Evolutionary conservation across 1,140 invertebrate genomes (phyloP), one percentile per base, ranked within the genome.

Genomic region (Andricus grossulariae): DNA sequence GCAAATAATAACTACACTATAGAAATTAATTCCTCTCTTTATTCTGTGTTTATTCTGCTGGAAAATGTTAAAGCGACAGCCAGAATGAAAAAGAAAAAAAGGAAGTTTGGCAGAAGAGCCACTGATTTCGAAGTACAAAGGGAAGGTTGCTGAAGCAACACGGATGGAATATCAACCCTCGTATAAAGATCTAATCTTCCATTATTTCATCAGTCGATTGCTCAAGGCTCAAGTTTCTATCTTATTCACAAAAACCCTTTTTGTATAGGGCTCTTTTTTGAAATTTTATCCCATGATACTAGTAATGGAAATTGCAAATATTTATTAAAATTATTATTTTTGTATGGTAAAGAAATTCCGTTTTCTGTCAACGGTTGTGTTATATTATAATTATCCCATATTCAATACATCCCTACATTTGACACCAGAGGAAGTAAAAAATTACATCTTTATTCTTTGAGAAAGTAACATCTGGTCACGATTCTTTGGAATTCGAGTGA

Each of bases 111-210:
- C 52, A 54, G 52, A 54, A 54, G 52, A 54, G 52, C 39, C 39
- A 54, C 52, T 54, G 52, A 54, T 54, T 54, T 54, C 52, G 7
- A 18, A 54, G 52, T 54, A 54, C 52, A 54, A 54, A 52, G 51
- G 51, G 51, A 13, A 54, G 39, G n/a, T 54, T 8, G 52, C n/a
- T 54, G 3, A 19, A n/a, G 52, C 52, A 54, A 54, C n/a, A 54
- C 18, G 52, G 52, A 10, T 54, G 16, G 4, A 54, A 54, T 18
- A 54, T 54, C 52, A 54, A 54, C 52, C 18, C 52, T 19, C 52
- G 39, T 54, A n/a, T n/a, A 18, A 18, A 10, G 52, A 54, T 54
- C n/a, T 54, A 54, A 54, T 54, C n/a, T 54, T 19, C 8, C 18
- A 54, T 54, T 54, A 54, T 54, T 54, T 19, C 52, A 18, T 54